Evolutionary conservation across 1,140 invertebrate species (phyloP).

Genomic region (Anthonomus grandis): DNA sequence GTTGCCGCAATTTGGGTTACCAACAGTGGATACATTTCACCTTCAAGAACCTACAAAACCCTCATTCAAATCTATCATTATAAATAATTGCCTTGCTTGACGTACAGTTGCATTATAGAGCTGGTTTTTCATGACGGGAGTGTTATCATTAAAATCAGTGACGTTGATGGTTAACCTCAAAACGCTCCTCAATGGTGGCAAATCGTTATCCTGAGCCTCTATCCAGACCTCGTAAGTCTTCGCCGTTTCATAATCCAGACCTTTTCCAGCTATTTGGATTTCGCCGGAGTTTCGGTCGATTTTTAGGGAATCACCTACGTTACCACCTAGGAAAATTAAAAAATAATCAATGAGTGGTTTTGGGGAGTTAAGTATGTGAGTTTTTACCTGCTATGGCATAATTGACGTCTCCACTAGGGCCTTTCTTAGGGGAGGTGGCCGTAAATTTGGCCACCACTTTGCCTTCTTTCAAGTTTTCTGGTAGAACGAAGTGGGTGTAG

Average conservation of each 20-base stretch:
- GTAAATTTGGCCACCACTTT: slow-evolving; percentile 67
- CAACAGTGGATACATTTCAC: slow-evolving; percentile 74
- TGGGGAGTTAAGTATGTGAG: too few species aligned
- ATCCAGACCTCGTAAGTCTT: slow-evolving; percentile 88
- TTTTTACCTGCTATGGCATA: slow-evolving; percentile 75
- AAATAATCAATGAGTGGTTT: not conserved
- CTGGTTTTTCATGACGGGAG: slow-evolving; percentile 73
- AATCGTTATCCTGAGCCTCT: slow-evolving; percentile 82
- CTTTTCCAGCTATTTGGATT: slow-evolving; percentile 70
- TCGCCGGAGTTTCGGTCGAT: slow-evolving; percentile 78
- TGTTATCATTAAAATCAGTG: slow-evolving; percentile 88
- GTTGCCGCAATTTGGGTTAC: slow-evolving; percentile 76
- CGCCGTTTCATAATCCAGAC: slow-evolving; percentile 85
- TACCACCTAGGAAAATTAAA: slow-evolving; percentile 58
- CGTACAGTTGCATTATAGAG: slow-evolving; percentile 74
- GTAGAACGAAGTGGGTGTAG: slow-evolving; percentile 68
- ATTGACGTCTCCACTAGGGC: slow-evolving; percentile 62
- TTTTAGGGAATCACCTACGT: slow-evolving; percentile 78
- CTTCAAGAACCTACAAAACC: slow-evolving; percentile 64
- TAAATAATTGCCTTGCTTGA: not conserved
- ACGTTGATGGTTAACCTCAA: slow-evolving; percentile 79
- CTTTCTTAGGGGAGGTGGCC: slow-evolving; percentile 71
- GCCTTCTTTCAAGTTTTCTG: slow-evolving; percentile 75
- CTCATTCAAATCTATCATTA: not conserved
- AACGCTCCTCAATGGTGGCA: slow-evolving; percentile 72